Percentiles rank a stretch among this genome's conserved stretches.
phyloP scores from a whole-genome alignment of 2,113 vertebrate genomes.

The Panthera leo region DNA sequence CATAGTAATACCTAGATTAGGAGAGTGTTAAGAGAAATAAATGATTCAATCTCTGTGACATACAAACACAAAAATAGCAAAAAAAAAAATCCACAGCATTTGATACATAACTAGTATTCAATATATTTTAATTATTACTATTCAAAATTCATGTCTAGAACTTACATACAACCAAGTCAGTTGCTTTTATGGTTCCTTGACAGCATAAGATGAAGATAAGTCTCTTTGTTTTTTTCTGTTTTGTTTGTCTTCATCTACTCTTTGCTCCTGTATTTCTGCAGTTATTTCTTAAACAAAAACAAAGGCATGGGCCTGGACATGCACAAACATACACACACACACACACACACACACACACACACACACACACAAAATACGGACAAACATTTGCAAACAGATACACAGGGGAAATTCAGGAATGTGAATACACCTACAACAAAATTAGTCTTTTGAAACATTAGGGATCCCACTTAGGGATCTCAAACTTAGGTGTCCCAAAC shows the following conservation, averaged over 20 bases:
- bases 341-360: neutral
- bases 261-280: neutral
- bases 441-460: neutral
- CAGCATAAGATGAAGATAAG: neutral
- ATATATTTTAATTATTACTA: neutral
- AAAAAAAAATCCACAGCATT: neutral
- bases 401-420: neutral
- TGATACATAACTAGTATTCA: neutral
- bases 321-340: neutral
- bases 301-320: neutral
- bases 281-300: neutral
- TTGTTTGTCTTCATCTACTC: neutral
- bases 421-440: neutral
- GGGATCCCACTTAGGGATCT: neutral
- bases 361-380: neutral
- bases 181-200: neutral
- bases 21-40: neutral
- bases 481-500: neutral
- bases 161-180: neutral
- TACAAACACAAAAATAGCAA: neutral
- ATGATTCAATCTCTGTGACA: neutral
- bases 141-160: neutral
- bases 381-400: neutral
- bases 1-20: neutral
- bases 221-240: neutral